phyloP scores from a whole-genome alignment of 2,888 invertebrate species.

The Nezara viridula region DNA sequence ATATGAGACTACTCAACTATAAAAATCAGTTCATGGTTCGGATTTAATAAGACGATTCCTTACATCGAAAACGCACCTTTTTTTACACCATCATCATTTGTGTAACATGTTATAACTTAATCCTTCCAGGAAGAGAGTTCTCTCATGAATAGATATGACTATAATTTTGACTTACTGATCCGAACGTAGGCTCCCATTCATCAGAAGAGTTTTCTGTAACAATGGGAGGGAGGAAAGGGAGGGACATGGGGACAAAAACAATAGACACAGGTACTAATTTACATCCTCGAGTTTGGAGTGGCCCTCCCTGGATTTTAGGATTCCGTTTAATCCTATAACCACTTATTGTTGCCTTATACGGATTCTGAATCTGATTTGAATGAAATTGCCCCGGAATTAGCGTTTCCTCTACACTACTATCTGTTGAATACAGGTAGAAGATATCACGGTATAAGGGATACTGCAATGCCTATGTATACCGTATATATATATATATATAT shows the following conservation, averaged over 20 bases:
- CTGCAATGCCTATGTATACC: too few species aligned
- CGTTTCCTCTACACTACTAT: not conserved
- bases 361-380: not conserved
- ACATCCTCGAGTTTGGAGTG: not conserved
- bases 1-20: too few species aligned
- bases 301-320: not conserved
- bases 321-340: not conserved
- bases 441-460: too few species aligned
- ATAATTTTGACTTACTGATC: not conserved
- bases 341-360: not conserved
- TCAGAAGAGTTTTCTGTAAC: not conserved
- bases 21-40: too few species aligned
- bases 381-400: not conserved
- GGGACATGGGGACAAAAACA: not conserved
- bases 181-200: not conserved
- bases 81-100: too few species aligned
- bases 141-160: not conserved
- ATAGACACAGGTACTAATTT: constrained; percentile 15
- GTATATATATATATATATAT: too few species aligned
- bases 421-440: not conserved
- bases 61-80: too few species aligned
- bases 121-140: too few species aligned
- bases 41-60: too few species aligned
- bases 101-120: too few species aligned
- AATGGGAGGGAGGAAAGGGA: not conserved